These are phyloP conservation scores for Ramphastos sulfuratus DNA, from an alignment of 2,113 vertebrate species.

Conservation along the genomic window DNA sequence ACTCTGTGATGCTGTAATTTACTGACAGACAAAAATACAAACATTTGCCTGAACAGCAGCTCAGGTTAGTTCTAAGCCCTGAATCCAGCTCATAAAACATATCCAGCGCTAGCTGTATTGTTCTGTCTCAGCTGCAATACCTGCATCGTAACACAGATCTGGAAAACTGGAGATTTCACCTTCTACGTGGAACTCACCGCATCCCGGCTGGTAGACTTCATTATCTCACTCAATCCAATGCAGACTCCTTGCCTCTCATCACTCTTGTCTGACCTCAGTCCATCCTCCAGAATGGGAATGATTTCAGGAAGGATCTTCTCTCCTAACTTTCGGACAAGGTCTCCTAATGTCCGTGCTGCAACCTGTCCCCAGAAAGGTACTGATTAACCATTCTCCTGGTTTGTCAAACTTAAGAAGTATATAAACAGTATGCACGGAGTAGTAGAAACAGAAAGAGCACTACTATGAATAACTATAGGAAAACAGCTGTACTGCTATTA, in stretches of 20 bases:
- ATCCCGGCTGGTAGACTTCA: constrained; percentile 98
- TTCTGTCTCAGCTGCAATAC: neutral
- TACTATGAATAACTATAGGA: neutral
- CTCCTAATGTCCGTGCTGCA: constrained; percentile 93
- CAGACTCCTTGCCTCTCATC: constrained; percentile 97
- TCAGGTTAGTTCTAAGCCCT: neutral
- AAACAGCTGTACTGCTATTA: neutral
- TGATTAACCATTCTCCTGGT: neutral
- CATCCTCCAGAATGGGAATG: constrained; percentile 96
- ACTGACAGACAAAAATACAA: neutral
- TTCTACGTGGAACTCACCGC: constrained; percentile 79
- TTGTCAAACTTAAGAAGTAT: neutral
- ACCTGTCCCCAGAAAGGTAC: constrained; percentile 76
- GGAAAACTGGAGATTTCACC: neutral
- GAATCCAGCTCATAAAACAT: neutral
- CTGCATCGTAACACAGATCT: neutral
- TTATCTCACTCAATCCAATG: constrained; percentile 96
- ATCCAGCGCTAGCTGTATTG: neutral
- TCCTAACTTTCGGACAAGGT: constrained; percentile 96
- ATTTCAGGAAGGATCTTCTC: constrained; percentile 99
- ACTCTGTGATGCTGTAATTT: neutral
- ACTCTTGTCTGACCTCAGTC: constrained; percentile 92
- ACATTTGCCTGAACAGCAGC: neutral
- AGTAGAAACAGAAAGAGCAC: neutral
- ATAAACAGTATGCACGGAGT: neutral